phyloP scores from a whole-genome alignment of 2,888 invertebrate species.

The Drosophila borborema region DNA sequence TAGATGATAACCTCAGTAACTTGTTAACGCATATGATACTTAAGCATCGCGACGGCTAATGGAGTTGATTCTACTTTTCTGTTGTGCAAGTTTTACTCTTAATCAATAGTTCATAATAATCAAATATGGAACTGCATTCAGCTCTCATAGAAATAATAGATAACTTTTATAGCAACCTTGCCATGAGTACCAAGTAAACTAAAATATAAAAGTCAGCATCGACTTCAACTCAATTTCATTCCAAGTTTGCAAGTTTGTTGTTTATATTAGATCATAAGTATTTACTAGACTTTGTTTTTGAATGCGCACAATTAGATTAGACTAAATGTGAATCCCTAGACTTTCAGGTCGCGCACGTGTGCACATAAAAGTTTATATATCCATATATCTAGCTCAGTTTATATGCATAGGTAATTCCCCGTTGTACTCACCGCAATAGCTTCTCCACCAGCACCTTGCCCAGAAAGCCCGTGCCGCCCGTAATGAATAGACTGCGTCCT shows the following conservation, averaged over 20 bases:
- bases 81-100: neutral
- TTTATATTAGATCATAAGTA: slow-evolving; percentile 4
- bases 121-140: neutral
- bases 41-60: neutral
- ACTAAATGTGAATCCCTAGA: neutral
- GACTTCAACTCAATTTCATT: neutral
- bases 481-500: slow-evolving; percentile 83
- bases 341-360: neutral
- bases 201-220: neutral
- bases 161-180: neutral
- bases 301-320: neutral
- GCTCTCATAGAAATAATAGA: neutral
- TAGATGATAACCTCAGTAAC: neutral
- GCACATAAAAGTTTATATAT: neutral
- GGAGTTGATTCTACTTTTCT: neutral
- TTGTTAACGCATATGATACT: neutral
- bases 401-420: neutral
- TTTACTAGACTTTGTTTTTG: slow-evolving; percentile 1
- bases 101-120: neutral
- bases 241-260: neutral
- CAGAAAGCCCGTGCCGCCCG: slow-evolving; percentile 85
- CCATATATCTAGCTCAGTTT: neutral
- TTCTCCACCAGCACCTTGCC: slow-evolving; percentile 85
- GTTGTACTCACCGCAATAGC: slow-evolving; percentile 80
- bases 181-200: neutral